Conservation (phyloP, 1,140 invertebrate genomes). For the Odontomachus brunneus region DNA sequence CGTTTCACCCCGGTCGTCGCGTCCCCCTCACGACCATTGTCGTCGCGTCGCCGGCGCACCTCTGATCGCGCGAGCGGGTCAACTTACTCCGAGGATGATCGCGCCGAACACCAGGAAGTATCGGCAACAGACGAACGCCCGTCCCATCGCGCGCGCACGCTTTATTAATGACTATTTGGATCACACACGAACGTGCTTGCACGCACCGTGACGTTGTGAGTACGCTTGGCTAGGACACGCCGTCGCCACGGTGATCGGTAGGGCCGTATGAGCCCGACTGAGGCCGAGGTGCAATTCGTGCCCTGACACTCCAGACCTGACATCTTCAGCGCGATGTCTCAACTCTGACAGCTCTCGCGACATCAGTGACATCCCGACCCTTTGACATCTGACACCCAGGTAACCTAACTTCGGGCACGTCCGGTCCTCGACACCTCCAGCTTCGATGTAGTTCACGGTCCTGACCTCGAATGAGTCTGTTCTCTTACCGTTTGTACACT, state of each 20-base stretch:
- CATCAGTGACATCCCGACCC: too few relatives aligned
- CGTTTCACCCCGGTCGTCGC: neutral
- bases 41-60: neutral
- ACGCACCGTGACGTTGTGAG: neutral
- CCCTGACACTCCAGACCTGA: too few relatives aligned
- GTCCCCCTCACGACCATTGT: neutral
- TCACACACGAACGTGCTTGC: neutral
- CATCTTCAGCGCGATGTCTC: too few relatives aligned
- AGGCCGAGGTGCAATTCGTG: too few relatives aligned
- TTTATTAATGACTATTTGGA: conserved; percentile 55
- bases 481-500: too few relatives aligned
- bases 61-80: conserved; percentile 1
- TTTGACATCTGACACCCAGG: too few relatives aligned
- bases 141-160: conserved; percentile 66
- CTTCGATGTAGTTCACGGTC: too few relatives aligned
- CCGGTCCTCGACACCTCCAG: too few relatives aligned
- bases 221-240: neutral
- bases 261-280: too few relatives aligned
- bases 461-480: too few relatives aligned
- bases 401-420: too few relatives aligned
- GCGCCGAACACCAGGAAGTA: conserved; percentile 75
- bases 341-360: too few relatives aligned
- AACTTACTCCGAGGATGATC: conserved; percentile 79
- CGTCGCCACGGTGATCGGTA: conserved; percentile 64
- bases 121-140: conserved; percentile 71